Evolutionary conservation across 1,140 invertebrate species (phyloP).

Genomic region (Drosophila nebulosa): DNA sequence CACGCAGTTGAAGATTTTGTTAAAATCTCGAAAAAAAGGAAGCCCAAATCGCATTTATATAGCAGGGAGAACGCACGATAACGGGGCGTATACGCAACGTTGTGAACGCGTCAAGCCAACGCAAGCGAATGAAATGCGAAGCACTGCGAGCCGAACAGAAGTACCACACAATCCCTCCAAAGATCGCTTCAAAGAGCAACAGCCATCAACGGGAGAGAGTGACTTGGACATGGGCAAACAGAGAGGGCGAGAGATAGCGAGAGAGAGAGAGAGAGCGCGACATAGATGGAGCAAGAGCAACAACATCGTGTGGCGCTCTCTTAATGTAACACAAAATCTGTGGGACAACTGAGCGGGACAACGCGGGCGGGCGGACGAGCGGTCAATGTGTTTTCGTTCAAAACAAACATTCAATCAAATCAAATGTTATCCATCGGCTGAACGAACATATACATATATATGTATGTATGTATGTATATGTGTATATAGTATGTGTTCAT

Average conservation of each 20-base stretch:
- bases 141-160: slow-evolving; percentile 41
- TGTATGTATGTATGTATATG: slow-evolving; percentile 9
- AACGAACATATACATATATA: slow-evolving; percentile 8
- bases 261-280: not conserved
- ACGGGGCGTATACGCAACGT: slow-evolving; percentile 59
- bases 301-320: not conserved
- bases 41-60: not conserved
- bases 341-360: too few relatives aligned
- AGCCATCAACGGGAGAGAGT: not conserved
- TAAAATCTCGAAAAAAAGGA: slow-evolving; percentile 1
- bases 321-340: not conserved
- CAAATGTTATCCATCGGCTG: slow-evolving; percentile 33
- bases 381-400: slow-evolving; percentile 35
- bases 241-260: not conserved
- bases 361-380: not conserved
- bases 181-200: slow-evolving; percentile 1
- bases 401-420: slow-evolving; percentile 66
- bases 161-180: slow-evolving; percentile 32
- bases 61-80: not conserved
- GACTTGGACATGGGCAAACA: not conserved
- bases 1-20: slow-evolving; percentile 19
- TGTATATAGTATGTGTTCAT: not conserved
- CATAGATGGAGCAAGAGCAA: not conserved
- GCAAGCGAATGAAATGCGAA: slow-evolving; percentile 48
- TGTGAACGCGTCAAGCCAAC: slow-evolving; percentile 64